Conservation (phyloP, 2,888 invertebrate species). For the Abrostola tripartita region DNA sequence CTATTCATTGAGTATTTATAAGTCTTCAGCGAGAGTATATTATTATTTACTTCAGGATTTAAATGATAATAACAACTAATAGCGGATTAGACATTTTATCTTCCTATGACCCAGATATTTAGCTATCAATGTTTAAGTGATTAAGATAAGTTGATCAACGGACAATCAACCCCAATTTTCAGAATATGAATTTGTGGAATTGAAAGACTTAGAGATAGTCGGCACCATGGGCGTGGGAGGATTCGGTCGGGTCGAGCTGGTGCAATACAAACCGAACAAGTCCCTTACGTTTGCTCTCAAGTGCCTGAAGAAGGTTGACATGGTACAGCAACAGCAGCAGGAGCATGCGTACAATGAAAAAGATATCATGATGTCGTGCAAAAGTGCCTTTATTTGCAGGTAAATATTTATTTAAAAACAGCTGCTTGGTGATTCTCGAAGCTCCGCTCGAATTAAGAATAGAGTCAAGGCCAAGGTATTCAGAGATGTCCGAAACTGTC, state of each 20-base stretch:
- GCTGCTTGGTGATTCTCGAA: slow-evolving; percentile 3
- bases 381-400: slow-evolving; percentile 94
- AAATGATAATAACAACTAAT: slow-evolving; percentile 20
- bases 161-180: slow-evolving; percentile 37
- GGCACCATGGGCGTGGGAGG: slow-evolving; percentile 97
- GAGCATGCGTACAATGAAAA: slow-evolving; percentile 97
- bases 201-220: slow-evolving; percentile 93
- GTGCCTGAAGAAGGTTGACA: slow-evolving; percentile 96
- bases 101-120: slow-evolving; percentile 26
- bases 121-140: slow-evolving; percentile 1
- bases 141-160: background rate
- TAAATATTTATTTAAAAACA: slow-evolving; percentile 62
- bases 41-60: slow-evolving; percentile 10
- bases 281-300: slow-evolving; percentile 93
- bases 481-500: no score
- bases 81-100: slow-evolving; percentile 34
- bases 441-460: background rate
- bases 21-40: background rate
- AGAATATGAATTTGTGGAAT: slow-evolving; percentile 91
- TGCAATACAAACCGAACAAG: slow-evolving; percentile 88
- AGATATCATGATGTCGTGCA: slow-evolving; percentile 93
- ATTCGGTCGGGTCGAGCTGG: slow-evolving; percentile 96
- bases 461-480: no score
- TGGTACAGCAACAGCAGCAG: slow-evolving; percentile 96
- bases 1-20: background rate